Evolutionary conservation across 2,888 invertebrate species (phyloP).

Genomic region (Griposia aprilina): DNA sequence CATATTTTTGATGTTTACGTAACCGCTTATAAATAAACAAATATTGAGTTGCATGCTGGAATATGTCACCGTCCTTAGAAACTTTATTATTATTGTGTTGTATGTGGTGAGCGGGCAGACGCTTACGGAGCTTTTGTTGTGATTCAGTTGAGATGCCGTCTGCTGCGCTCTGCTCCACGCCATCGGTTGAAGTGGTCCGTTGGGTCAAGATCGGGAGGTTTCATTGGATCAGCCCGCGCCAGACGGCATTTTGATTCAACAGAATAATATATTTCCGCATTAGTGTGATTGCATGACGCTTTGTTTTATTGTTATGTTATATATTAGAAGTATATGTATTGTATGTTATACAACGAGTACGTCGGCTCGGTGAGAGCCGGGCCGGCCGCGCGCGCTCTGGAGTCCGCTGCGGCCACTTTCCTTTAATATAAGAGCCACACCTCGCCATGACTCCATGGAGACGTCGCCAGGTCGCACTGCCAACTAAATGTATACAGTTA

Average conservation of each 20-base stretch:
- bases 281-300: slow-evolving; percentile 50
- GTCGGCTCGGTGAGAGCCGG: neutral
- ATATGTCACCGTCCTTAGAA: neutral
- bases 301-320: slow-evolving; percentile 30
- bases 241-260: neutral
- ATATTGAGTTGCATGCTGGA: slow-evolving; percentile 30
- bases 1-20: slow-evolving; percentile 10
- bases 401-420: neutral
- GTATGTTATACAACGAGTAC: neutral
- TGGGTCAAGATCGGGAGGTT: neutral
- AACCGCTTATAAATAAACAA: slow-evolving; percentile 11
- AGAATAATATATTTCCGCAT: neutral
- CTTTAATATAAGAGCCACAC: too few relatives aligned
- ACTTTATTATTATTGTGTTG: neutral
- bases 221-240: neutral
- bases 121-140: neutral
- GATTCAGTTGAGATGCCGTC: neutral
- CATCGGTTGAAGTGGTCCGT: neutral
- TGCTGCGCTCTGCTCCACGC: neutral
- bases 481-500: too few relatives aligned
- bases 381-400: too few relatives aligned
- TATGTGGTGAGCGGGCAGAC: slow-evolving; percentile 9
- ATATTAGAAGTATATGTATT: neutral
- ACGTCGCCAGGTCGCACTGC: too few relatives aligned
- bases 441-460: too few relatives aligned